Evolutionary conservation across 2,888 invertebrate genomes (phyloP).

Genomic region (Lithophane leautieri): DNA sequence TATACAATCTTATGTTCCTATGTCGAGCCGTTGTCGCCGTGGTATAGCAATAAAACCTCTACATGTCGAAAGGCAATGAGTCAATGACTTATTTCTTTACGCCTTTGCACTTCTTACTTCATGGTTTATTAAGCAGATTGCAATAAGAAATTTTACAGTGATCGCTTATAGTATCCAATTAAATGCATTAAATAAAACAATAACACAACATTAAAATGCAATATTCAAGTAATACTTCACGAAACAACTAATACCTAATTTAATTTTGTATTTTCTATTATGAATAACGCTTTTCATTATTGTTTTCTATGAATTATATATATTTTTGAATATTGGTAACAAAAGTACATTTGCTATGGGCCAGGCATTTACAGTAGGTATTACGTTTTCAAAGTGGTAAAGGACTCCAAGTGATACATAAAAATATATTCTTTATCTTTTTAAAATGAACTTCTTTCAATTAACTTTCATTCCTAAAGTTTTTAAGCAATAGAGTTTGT

Average conservation of each 20-base stretch:
- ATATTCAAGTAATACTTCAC: slow-evolving; percentile 27
- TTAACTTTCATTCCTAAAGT: slow-evolving; percentile 39
- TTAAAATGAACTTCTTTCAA: slow-evolving; percentile 52
- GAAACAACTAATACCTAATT: slow-evolving; percentile 26
- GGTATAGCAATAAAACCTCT: slow-evolving; percentile 45
- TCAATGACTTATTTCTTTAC: slow-evolving; percentile 30
- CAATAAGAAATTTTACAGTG: neutral
- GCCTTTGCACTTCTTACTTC: slow-evolving; percentile 5
- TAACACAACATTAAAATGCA: slow-evolving; percentile 35
- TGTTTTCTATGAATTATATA: slow-evolving; percentile 34
- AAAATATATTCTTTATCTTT: slow-evolving; percentile 64
- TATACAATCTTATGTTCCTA: slow-evolving; percentile 75
- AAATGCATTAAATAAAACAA: slow-evolving; percentile 25
- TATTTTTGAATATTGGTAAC: slow-evolving; percentile 50
- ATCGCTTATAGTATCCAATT: slow-evolving; percentile 7
- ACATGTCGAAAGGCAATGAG: slow-evolving; percentile 47
- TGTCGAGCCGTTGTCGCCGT: slow-evolving; percentile 78
- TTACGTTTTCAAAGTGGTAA: slow-evolving; percentile 55
- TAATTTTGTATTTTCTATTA: slow-evolving; percentile 32
- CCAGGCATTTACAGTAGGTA: slow-evolving; percentile 35
- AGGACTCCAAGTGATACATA: slow-evolving; percentile 59
- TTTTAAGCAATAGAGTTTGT: slow-evolving; percentile 31
- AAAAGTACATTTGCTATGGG: slow-evolving; percentile 48
- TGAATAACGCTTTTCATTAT: slow-evolving; percentile 49
- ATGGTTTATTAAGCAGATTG: slow-evolving; percentile 5